Percentiles rank a stretch among this genome's conserved stretches.
These are phyloP conservation scores for Moxostoma hubbsi DNA, from an alignment of 2,797 vertebrate species.

Conservation along the genomic window DNA sequence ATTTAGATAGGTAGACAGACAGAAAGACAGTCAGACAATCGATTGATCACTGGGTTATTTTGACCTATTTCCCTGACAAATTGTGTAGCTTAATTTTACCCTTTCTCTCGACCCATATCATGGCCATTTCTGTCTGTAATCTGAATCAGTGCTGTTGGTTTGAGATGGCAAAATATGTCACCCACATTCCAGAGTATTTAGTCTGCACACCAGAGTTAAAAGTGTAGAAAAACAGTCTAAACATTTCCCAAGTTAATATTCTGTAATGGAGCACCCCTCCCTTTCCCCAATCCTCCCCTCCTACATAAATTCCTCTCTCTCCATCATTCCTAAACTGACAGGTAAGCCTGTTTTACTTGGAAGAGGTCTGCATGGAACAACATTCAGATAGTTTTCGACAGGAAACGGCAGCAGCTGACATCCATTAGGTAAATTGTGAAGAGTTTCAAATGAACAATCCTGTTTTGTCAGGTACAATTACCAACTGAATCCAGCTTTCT, in stretches of 20 bases:
- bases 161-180: constrained; percentile 40
- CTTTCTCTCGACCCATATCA: constrained; percentile 18
- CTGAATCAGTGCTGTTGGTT: constrained; percentile 38
- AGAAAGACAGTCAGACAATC: too few relatives aligned
- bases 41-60: neutral
- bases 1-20: too few relatives aligned
- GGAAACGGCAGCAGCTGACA: constrained; percentile 72
- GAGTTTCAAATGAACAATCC: constrained; percentile 56
- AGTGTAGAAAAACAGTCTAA: constrained; percentile 65
- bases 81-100: constrained; percentile 43
- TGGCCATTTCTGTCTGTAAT: constrained; percentile 44
- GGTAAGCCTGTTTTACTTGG: constrained; percentile 70
- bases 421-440: constrained; percentile 64
- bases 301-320: constrained; percentile 51
- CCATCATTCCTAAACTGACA: constrained; percentile 62
- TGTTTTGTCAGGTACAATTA: constrained; percentile 64
- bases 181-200: constrained; percentile 59
- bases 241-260: constrained; percentile 58
- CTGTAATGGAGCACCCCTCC: constrained; percentile 42
- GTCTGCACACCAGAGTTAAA: constrained; percentile 63
- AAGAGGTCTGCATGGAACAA: constrained; percentile 65
- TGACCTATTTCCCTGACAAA: constrained; percentile 9
- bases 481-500: constrained; percentile 50
- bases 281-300: constrained; percentile 39
- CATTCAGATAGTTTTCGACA: constrained; percentile 62